Evolutionary conservation across 2,888 invertebrate species (phyloP).

Genomic region (Acrobasis repandana): DNA sequence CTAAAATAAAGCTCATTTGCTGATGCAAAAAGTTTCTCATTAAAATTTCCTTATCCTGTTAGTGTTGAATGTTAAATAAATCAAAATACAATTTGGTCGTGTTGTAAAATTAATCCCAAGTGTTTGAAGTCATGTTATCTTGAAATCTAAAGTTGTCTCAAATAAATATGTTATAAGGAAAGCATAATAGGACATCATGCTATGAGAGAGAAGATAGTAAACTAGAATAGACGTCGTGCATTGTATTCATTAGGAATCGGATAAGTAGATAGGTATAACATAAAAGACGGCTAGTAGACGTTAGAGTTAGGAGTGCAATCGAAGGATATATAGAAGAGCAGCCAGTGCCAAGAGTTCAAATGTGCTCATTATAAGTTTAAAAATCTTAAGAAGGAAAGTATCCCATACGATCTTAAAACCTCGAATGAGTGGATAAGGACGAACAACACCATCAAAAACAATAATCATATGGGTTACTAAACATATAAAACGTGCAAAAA

Average conservation of each 20-base stretch:
- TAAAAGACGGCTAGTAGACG: slow-evolving; percentile 25
- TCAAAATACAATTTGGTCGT: slow-evolving; percentile 75
- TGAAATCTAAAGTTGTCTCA: slow-evolving; percentile 38
- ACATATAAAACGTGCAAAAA: slow-evolving; percentile 56
- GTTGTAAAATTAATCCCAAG: slow-evolving; percentile 55
- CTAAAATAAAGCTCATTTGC: slow-evolving; percentile 27
- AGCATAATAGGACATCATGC: slow-evolving; percentile 49
- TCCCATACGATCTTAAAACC: slow-evolving; percentile 54
- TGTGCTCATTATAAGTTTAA: slow-evolving; percentile 49
- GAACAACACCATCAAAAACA: slow-evolving; percentile 40
- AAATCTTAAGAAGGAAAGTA: slow-evolving; percentile 48
- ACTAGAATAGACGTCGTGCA: slow-evolving; percentile 49
- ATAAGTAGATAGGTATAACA: slow-evolving; percentile 28
- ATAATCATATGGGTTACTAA: slow-evolving; percentile 66
- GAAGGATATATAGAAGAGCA: slow-evolving; percentile 45
- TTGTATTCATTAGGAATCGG: slow-evolving; percentile 33
- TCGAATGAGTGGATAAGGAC: slow-evolving; percentile 41
- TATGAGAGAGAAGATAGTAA: slow-evolving; percentile 37
- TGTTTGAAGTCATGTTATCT: slow-evolving; percentile 30
- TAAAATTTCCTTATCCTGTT: slow-evolving; percentile 39
- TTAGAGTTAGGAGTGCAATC: slow-evolving; percentile 44
- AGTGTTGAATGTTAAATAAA: slow-evolving; percentile 41
- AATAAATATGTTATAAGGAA: slow-evolving; percentile 41
- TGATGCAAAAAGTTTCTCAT: slow-evolving; percentile 34
- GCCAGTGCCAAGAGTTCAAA: slow-evolving; percentile 53